Evolutionary conservation across 2,888 invertebrate species (phyloP).

Genomic region (Scaeva pyrastri): DNA sequence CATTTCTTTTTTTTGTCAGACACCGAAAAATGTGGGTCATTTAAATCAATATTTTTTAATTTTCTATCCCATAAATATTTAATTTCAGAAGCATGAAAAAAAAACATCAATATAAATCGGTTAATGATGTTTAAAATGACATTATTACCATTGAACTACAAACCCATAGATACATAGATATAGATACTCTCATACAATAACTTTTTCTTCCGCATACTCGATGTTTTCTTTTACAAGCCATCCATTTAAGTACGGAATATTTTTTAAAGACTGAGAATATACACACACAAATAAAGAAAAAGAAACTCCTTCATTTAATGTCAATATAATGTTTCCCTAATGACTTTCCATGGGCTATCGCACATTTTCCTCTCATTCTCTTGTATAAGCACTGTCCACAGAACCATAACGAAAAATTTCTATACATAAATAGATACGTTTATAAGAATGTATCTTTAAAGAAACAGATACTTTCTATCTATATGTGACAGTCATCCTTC

Average conservation of each 20-base stretch:
- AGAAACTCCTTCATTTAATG: constrained; percentile 78
- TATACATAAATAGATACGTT: constrained; percentile 21
- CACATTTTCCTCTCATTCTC: constrained; percentile 64
- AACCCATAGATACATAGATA: constrained; percentile 30
- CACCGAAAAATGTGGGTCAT: constrained; percentile 2
- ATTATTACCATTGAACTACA: constrained; percentile 59
- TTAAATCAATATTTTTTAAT: not conserved
- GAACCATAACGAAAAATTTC: constrained; percentile 54
- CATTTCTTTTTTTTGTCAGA: not conserved
- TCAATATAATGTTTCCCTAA: constrained; percentile 83
- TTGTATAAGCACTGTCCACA: constrained; percentile 55
- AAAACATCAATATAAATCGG: constrained; percentile 48
- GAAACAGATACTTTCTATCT: not conserved
- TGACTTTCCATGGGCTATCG: constrained; percentile 77
- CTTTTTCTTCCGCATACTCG: not conserved
- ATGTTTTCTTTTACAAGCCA: not conserved
- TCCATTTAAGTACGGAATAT: constrained; percentile 16
- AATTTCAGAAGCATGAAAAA: not conserved
- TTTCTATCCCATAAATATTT: not conserved
- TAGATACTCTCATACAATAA: not conserved
- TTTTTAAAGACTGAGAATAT: constrained; percentile 11
- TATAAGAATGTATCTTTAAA: not conserved
- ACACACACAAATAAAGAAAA: not conserved
- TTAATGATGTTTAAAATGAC: constrained; percentile 55
- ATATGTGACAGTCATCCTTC: constrained; percentile 7